These are phyloP conservation scores for Drosophila meridionalis DNA, from an alignment of 2,888 invertebrate species.

Conservation along the genomic window DNA sequence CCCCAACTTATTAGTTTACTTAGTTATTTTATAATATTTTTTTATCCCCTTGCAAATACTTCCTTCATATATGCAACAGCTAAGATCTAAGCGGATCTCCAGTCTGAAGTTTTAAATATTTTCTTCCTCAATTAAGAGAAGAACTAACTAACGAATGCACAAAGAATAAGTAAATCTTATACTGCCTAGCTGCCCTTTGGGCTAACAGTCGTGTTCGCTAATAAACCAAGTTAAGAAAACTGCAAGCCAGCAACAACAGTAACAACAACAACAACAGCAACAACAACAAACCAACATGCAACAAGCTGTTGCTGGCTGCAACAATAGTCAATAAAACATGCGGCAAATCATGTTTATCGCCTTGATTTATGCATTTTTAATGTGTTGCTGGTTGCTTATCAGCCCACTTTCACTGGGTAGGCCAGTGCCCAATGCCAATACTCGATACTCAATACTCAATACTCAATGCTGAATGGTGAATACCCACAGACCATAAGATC, in stretches of 20 bases:
- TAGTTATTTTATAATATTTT: too few relatives aligned
- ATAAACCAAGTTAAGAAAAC: constrained; percentile 51
- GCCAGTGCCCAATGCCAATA: constrained; percentile 13
- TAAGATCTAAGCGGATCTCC: neutral
- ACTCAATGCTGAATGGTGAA: constrained; percentile 11
- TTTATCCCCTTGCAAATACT: too few relatives aligned
- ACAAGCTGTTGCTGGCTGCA: constrained; percentile 40
- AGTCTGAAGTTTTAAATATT: neutral
- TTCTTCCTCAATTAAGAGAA: constrained; percentile 8
- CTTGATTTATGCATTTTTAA: constrained; percentile 86
- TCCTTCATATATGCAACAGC: neutral
- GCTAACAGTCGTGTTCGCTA: constrained; percentile 66
- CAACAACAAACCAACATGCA: constrained; percentile 14
- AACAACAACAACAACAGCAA: constrained; percentile 22
- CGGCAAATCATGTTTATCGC: constrained; percentile 85
- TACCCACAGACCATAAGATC: neutral
- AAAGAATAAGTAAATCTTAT: constrained; percentile 20
- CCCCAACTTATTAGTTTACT: too few relatives aligned
- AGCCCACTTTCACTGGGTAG: constrained; percentile 78
- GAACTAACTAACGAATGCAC: neutral
- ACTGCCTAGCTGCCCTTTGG: constrained; percentile 43
- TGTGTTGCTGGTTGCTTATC: constrained; percentile 85
- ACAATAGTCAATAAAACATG: constrained; percentile 86
- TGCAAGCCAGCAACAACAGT: constrained; percentile 19
- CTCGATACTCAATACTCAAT: constrained; percentile 5